These are phyloP conservation scores for Paracyprichromis sp. DNA, from an alignment of 2,113 vertebrate genomes.

Conservation along the genomic window DNA sequence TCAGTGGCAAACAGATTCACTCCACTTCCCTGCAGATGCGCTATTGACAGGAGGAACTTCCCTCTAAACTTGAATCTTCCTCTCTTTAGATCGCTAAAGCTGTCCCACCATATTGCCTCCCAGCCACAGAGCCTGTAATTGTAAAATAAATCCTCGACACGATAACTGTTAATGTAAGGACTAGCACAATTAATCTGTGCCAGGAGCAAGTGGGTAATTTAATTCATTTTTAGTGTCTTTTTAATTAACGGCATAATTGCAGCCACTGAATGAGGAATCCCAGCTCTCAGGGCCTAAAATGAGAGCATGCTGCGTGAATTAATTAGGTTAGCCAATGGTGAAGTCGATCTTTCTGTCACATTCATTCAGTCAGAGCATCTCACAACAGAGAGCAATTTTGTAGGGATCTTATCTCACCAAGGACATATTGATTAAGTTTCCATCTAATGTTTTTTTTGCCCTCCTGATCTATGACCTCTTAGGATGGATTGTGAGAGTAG, in stretches of 20 bases:
- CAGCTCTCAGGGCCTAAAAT: slow-evolving; percentile 20
- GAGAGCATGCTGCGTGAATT: slow-evolving; percentile 6
- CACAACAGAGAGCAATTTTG: slow-evolving; percentile 11
- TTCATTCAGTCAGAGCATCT: slow-evolving; percentile 31
- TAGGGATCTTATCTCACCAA: slow-evolving; percentile 1
- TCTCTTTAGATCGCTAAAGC: not conserved
- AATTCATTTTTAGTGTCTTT: slow-evolving; percentile 58
- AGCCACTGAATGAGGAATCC: slow-evolving; percentile 40
- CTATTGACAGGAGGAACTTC: slow-evolving; percentile 4
- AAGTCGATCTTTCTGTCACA: slow-evolving; percentile 50
- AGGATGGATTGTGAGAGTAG: not conserved
- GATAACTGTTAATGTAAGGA: slow-evolving; percentile 37
- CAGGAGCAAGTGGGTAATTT: slow-evolving; percentile 47
- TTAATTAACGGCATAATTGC: slow-evolving; percentile 62
- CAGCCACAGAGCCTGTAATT: not conserved
- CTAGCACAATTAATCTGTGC: slow-evolving; percentile 42
- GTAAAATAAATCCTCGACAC: slow-evolving; percentile 8
- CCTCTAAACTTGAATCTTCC: not conserved
- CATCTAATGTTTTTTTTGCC: slow-evolving; percentile 4
- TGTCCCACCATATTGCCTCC: not conserved
- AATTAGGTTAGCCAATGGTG: slow-evolving; percentile 36
- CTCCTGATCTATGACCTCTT: slow-evolving; percentile 39
- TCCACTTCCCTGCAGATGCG: not conserved
- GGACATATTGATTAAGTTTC: slow-evolving; percentile 36
- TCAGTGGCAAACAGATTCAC: not conserved